Percentiles rank a stretch among this genome's conserved stretches.
phyloP scores from a whole-genome alignment of 2,888 invertebrate genomes.

The Pterostichus niger region DNA sequence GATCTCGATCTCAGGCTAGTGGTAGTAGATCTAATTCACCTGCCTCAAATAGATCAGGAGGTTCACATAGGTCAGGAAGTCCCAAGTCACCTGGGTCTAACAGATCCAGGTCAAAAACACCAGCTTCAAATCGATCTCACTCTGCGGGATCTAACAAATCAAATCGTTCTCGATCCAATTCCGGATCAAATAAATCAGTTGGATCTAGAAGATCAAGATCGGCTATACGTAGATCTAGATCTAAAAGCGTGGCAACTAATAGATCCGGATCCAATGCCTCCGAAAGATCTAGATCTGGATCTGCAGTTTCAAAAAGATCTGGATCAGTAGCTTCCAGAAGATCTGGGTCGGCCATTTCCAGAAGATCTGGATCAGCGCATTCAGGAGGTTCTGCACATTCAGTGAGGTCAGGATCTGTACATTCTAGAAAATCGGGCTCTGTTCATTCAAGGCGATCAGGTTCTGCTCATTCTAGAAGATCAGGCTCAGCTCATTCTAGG shows the following conservation, averaged over 20 bases:
- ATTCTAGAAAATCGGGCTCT: constrained; percentile 62
- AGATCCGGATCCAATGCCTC: constrained; percentile 72
- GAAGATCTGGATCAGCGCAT: constrained; percentile 62
- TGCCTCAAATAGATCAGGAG: constrained; percentile 70
- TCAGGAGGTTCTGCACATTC: constrained; percentile 66
- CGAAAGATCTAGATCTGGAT: constrained; percentile 78
- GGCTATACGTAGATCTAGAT: constrained; percentile 62
- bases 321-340: constrained; percentile 70
- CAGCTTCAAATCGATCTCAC: constrained; percentile 70
- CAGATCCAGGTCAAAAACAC: constrained; percentile 73
- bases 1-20: constrained; percentile 56
- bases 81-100: constrained; percentile 68
- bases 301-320: constrained; percentile 74
- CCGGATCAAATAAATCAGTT: constrained; percentile 67
- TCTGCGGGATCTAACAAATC: constrained; percentile 71
- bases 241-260: constrained; percentile 69
- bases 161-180: constrained; percentile 72
- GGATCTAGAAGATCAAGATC: constrained; percentile 69
- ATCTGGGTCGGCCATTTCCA: constrained; percentile 68
- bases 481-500: constrained; percentile 68
- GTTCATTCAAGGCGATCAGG: constrained; percentile 68
- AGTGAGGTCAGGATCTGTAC: constrained; percentile 68
- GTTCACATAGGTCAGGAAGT: constrained; percentile 68
- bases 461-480: constrained; percentile 69
- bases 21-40: constrained; percentile 62